Conservation (phyloP, 2,888 invertebrate genomes). For the Tricholauxania praeusta region DNA sequence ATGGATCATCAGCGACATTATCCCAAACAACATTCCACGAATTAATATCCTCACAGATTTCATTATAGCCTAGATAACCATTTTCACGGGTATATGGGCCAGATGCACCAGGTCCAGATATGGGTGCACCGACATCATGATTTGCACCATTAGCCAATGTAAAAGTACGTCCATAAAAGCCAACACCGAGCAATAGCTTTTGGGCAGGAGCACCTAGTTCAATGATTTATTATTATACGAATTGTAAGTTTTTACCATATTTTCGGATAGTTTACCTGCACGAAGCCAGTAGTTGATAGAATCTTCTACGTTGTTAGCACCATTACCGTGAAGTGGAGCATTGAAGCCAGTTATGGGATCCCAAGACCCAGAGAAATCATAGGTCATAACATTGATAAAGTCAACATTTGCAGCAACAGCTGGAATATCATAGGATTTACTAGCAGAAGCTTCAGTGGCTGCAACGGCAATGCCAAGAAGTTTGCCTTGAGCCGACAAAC, state of each 20-base stretch:
- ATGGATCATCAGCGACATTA: conserved; percentile 69
- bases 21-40: conserved; percentile 27
- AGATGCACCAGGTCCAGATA: conserved; percentile 46
- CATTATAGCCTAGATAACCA: conserved; percentile 81
- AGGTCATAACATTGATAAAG: conserved; percentile 59
- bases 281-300: conserved; percentile 88
- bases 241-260: background rate
- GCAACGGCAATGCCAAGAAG: conserved; percentile 77
- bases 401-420: conserved; percentile 52
- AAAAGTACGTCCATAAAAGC: conserved; percentile 78
- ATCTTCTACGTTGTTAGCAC: conserved; percentile 83
- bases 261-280: conserved; percentile 69
- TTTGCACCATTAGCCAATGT: conserved; percentile 68
- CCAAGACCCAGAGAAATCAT: conserved; percentile 53
- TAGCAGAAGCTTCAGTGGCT: conserved; percentile 50
- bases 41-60: conserved; percentile 67
- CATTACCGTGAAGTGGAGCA: conserved; percentile 63
- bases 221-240: background rate
- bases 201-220: conserved; percentile 70
- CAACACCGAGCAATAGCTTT: conserved; percentile 79
- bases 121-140: conserved; percentile 21
- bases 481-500: conserved; percentile 63
- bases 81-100: conserved; percentile 74
- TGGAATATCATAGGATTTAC: conserved; percentile 55
- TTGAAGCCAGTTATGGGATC: conserved; percentile 53